Evolutionary conservation across 2,888 invertebrate genomes (phyloP).

Genomic region (Tachina lurida): DNA sequence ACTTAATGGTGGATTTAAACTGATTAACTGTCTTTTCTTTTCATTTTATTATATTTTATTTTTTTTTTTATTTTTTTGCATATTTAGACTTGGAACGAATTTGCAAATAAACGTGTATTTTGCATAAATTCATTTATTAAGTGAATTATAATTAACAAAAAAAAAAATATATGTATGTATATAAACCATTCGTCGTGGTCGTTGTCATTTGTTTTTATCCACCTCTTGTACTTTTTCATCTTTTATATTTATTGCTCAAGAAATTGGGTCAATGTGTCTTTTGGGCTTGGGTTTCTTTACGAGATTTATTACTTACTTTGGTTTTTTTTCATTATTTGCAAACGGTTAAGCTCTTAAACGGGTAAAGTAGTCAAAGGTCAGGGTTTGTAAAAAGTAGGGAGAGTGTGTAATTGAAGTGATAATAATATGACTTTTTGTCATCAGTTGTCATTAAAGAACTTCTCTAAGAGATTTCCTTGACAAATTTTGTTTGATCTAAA

Average conservation of each 20-base stretch:
- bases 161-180: constrained; percentile 2
- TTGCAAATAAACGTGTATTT: constrained; percentile 9
- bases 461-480: too few relatives aligned
- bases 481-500: too few relatives aligned
- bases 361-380: constrained; percentile 3
- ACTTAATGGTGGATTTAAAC: constrained; percentile 62
- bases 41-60: too few relatives aligned
- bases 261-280: constrained; percentile 68
- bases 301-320: constrained; percentile 20
- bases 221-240: constrained; percentile 26
- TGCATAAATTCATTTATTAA: constrained; percentile 48
- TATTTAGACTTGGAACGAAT: constrained; percentile 50
- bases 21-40: constrained; percentile 61
- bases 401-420: background rate
- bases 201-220: constrained; percentile 40
- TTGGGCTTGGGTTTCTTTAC: constrained; percentile 7
- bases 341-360: constrained; percentile 13
- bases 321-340: background rate
- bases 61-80: background rate
- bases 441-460: background rate
- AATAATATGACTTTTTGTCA: background rate
- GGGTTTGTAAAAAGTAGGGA: background rate
- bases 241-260: constrained; percentile 45
- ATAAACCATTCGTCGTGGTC: background rate
- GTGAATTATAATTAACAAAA: constrained; percentile 48